Evolutionary conservation across 2,113 vertebrate genomes (phyloP).

Genomic region (Herpailurus yagouaroundi): DNA sequence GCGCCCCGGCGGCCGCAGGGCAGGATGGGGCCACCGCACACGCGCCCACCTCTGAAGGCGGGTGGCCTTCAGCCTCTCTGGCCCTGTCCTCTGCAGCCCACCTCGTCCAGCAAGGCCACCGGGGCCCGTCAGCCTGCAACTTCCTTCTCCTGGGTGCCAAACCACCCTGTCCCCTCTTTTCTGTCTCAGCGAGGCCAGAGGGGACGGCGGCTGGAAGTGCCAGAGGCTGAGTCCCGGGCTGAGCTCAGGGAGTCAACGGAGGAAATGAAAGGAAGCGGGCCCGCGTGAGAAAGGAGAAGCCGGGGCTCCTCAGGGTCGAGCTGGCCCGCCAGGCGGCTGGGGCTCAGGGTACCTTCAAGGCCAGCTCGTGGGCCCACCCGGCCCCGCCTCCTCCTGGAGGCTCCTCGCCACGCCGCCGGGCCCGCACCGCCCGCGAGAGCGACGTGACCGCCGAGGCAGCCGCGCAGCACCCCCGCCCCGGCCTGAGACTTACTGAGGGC

Average conservation of each 20-base stretch:
- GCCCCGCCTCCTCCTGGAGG: rapidly evolving
- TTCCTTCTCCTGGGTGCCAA: not conserved
- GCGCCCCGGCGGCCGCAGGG: not conserved
- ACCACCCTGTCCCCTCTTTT: not conserved
- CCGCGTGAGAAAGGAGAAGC: not conserved
- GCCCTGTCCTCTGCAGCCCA: not conserved
- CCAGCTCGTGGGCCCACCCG: not conserved
- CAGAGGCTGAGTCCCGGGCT: conserved; percentile 58
- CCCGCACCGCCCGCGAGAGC: rapidly evolving
- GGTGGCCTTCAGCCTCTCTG: not conserved
- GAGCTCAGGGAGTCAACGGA: conserved; percentile 72
- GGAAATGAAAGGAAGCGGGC: conserved; percentile 56
- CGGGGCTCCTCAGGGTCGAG: not conserved
- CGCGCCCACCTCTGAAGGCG: not conserved
- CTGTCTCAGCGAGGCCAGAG: conserved; percentile 47
- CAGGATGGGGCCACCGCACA: rapidly evolving
- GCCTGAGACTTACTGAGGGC: conserved; percentile 93
- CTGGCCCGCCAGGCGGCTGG: not conserved
- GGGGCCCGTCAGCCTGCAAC: not conserved
- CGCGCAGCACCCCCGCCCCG: not conserved
- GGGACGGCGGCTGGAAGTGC: conserved; percentile 70
- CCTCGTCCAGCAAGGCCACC: not conserved
- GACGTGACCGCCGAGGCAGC: rapidly evolving
- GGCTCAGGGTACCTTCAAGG: not conserved
- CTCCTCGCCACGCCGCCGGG: not conserved